phyloP scores from a whole-genome alignment of 2,888 invertebrate genomes.

The Drosophila helvetica region DNA sequence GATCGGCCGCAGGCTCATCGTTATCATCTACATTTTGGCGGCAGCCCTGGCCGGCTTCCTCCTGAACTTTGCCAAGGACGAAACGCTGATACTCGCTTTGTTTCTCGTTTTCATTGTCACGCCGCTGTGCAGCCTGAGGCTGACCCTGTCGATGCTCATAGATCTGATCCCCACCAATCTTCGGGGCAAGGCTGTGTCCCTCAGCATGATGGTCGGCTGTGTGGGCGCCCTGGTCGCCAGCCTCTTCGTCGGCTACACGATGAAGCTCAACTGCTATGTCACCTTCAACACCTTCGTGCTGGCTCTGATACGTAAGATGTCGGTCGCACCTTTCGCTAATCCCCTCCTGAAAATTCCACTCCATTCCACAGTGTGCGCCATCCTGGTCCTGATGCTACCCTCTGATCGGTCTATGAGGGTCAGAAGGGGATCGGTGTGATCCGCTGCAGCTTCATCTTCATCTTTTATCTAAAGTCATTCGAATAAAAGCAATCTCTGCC shows the following conservation, averaged over 20 bases:
- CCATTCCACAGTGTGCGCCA: not conserved
- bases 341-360: too few species aligned
- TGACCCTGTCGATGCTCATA: slow-evolving; percentile 20
- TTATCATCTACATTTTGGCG: not conserved
- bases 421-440: not conserved
- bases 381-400: slow-evolving; percentile 10
- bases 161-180: slow-evolving; percentile 55
- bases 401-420: not conserved
- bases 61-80: slow-evolving; percentile 4
- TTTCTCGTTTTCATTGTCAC: slow-evolving; percentile 24
- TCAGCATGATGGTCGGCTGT: slow-evolving; percentile 25
- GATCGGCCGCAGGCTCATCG: slow-evolving; percentile 2
- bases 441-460: not conserved
- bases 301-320: slow-evolving; percentile 13
- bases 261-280: slow-evolving; percentile 21
- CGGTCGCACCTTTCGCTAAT: not conserved
- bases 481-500: not conserved
- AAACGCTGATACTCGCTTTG: not conserved
- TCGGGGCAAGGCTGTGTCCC: slow-evolving; percentile 39
- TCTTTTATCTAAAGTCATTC: not conserved
- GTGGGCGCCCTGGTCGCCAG: slow-evolving; percentile 15
- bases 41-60: not conserved
- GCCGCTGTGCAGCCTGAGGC: slow-evolving; percentile 2
- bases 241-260: slow-evolving; percentile 25
- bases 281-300: slow-evolving; percentile 33